phyloP scores from a whole-genome alignment of 2,797 vertebrate species.

The Merluccius polli region DNA sequence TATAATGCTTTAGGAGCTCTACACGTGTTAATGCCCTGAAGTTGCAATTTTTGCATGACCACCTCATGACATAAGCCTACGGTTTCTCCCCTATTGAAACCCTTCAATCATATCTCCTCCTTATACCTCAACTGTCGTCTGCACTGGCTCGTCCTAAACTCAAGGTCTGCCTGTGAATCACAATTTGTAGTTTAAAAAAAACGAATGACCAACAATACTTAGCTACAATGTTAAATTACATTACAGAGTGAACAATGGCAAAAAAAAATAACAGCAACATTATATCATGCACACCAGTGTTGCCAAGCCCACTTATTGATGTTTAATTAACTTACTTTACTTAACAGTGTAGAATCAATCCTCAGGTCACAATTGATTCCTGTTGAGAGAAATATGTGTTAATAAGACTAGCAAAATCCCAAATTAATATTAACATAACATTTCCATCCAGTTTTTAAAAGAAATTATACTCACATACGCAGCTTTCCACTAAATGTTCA shows the following conservation, averaged over 20 bases:
- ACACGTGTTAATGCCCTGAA: background rate
- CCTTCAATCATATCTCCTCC: background rate
- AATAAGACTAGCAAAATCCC: background rate
- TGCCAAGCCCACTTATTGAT: too few species aligned
- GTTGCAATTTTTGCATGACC: slow-evolving; percentile 5
- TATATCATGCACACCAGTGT: background rate
- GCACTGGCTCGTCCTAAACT: background rate
- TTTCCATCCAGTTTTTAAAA: background rate
- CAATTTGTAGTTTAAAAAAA: background rate
- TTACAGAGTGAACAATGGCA: background rate
- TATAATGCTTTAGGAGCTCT: slow-evolving; percentile 1
- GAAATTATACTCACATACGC: background rate
- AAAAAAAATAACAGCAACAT: slow-evolving; percentile 1
- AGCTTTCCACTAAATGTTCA: background rate
- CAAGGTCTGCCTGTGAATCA: background rate
- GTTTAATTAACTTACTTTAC: background rate
- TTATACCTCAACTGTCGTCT: background rate
- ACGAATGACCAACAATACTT: background rate
- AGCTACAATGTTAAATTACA: background rate
- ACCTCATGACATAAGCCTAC: background rate
- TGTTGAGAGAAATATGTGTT: background rate
- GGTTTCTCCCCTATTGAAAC: background rate
- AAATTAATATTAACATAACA: background rate
- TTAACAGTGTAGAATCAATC: background rate
- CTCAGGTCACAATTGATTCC: background rate